Conservation (phyloP, 2,888 invertebrate species). For the Disparrhopalites patrizii region DNA sequence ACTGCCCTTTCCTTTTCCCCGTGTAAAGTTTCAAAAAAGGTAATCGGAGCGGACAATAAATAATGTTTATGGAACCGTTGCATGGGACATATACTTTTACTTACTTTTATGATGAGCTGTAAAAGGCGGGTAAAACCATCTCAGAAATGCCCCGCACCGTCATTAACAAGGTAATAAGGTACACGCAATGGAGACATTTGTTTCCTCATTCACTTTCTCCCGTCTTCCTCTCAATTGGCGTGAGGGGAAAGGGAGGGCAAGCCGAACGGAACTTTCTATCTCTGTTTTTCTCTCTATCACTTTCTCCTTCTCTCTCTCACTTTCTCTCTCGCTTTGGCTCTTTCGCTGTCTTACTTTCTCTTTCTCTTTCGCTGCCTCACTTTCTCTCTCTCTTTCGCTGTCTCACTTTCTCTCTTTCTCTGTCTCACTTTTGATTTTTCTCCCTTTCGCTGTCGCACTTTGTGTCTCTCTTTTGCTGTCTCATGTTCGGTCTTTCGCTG, state of each 20-base stretch:
- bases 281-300: not conserved
- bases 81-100: slow-evolving; percentile 18
- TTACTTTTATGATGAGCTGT: slow-evolving; percentile 23
- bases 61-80: slow-evolving; percentile 25
- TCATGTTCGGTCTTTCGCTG: no score
- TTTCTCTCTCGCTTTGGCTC: not conserved
- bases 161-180: slow-evolving; percentile 20
- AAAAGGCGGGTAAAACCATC: slow-evolving; percentile 17
- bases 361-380: not conserved
- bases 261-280: not conserved
- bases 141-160: slow-evolving; percentile 12
- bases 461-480: no score
- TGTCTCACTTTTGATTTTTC: no score
- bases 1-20: not conserved
- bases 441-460: no score
- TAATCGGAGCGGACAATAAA: slow-evolving; percentile 16
- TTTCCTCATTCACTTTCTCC: slow-evolving; percentile 3
- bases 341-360: not conserved
- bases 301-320: slow-evolving; percentile 2
- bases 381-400: no score
- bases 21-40: not conserved
- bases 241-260: no score
- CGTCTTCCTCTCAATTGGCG: no score
- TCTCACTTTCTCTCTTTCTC: no score
- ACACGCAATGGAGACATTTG: slow-evolving; percentile 27